Evolutionary conservation across 1,140 invertebrate species (phyloP), one percentile per base, ranked within the genome.

Genomic region (Micrasema longulum): DNA sequence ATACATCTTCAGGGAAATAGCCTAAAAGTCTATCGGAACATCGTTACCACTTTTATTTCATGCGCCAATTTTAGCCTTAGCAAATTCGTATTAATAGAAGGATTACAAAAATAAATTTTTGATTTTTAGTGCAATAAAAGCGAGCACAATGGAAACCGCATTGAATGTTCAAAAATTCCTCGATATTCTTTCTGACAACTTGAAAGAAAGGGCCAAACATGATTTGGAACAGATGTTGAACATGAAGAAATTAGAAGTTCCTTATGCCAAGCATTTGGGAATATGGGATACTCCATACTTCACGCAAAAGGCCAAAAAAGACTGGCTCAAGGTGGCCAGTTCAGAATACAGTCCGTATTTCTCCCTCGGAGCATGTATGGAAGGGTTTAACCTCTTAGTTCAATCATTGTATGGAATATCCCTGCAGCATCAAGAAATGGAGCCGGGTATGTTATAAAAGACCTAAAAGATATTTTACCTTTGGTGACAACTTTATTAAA

Each of bases 321-420:
- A 89, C 48, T 88, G 91, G 78, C 84, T 95, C 0, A 87, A 92
- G 71, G 87, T 89, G 2, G 88, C 88, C 1, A 86, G 86, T 43
- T 86, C 87, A 12, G 92, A 95, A 77, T 94, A 92, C 78, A 85
- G 91, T 41, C 92, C 95, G 0, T 99, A 97, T 80, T 97, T 99
- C 81, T 97, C 96, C 0, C 84, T 99, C 0, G 97, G 97, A 7
- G 88, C 90, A 57, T 98, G 97, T 78, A 99, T 99, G 95, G 96
- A 99, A 77, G 97, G 97, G 0, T 82, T 99, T 2, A 96, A 96
- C 82, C 89, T 91, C 77, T 82, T 99, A 7, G 92, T 96, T 38
- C 87, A 92, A 60, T 86, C 88, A 45, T 83, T 99, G 0, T 98
- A 92, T 79, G 92, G 91, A 3, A 92, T 99, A 23, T 88, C 84